Evolutionary conservation across 2,113 vertebrate species (phyloP).

Genomic region (Oenanthe oenanthe): DNA sequence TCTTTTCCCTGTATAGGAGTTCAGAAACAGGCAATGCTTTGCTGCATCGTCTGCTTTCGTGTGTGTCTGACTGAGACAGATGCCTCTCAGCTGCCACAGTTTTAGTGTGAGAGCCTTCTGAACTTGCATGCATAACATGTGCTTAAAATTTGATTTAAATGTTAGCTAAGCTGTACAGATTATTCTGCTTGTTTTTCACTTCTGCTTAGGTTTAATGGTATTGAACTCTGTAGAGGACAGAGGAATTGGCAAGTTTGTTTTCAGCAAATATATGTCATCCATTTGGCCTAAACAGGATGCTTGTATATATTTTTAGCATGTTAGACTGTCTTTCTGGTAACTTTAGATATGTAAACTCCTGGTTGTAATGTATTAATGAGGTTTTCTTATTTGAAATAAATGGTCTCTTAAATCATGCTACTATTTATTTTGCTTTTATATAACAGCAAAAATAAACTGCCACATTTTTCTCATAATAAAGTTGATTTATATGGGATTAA

Average conservation of each 20-base stretch:
- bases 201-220: neutral
- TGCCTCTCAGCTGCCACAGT: neutral
- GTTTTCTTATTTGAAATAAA: neutral
- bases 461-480: neutral
- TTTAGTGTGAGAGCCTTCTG: neutral
- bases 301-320: neutral
- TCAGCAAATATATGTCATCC: neutral
- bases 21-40: neutral
- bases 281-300: neutral
- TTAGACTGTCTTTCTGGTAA: neutral
- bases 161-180: neutral
- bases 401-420: neutral
- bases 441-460: neutral
- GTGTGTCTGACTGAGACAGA: neutral
- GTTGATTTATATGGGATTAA: neutral
- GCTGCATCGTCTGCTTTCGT: accelerated
- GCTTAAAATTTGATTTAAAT: neutral
- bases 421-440: neutral
- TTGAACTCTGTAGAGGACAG: neutral
- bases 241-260: neutral
- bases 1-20: neutral
- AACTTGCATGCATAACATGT: neutral
- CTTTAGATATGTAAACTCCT: neutral
- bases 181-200: neutral
- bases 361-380: neutral